phyloP scores from a whole-genome alignment of 2,797 vertebrate genomes.

The Naso thynnoides region DNA sequence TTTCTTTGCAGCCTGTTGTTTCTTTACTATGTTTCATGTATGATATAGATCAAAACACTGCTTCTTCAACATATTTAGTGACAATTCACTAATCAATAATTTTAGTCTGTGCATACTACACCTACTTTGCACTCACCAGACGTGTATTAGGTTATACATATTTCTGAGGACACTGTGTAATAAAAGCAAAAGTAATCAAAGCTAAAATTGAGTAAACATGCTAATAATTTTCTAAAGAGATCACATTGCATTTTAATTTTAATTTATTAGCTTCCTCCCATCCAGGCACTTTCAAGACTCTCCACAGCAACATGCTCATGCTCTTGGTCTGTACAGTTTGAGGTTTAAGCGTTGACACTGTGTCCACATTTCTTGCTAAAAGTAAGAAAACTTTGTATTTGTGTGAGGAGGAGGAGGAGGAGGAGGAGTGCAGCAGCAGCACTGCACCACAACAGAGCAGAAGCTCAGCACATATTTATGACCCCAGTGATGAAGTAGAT shows the following conservation, averaged over 20 bases:
- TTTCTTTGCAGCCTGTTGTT: neutral
- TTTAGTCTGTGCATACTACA: neutral
- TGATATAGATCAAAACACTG: neutral
- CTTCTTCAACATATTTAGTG: neutral
- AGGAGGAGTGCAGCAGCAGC: constrained; percentile 24
- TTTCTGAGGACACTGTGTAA: neutral
- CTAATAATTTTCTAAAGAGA: neutral
- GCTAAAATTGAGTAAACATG: neutral
- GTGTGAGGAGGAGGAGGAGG: constrained; percentile 12
- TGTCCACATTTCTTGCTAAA: neutral
- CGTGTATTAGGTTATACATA: too few relatives aligned
- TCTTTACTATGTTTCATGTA: too few relatives aligned
- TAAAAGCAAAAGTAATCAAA: too few relatives aligned
- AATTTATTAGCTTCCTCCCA: neutral
- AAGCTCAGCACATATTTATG: constrained; percentile 67
- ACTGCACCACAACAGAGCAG: constrained; percentile 50
- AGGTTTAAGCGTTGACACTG: neutral
- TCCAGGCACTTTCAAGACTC: neutral
- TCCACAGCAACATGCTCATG: neutral
- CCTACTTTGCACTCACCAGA: neutral
- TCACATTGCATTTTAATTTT: neutral
- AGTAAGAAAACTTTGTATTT: constrained; percentile 5
- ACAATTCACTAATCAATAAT: too few relatives aligned
- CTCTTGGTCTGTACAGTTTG: neutral
- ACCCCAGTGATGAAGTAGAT: constrained; percentile 75